Conservation (phyloP, 2,113 vertebrate species). For the Sapajus apella region DNA sequence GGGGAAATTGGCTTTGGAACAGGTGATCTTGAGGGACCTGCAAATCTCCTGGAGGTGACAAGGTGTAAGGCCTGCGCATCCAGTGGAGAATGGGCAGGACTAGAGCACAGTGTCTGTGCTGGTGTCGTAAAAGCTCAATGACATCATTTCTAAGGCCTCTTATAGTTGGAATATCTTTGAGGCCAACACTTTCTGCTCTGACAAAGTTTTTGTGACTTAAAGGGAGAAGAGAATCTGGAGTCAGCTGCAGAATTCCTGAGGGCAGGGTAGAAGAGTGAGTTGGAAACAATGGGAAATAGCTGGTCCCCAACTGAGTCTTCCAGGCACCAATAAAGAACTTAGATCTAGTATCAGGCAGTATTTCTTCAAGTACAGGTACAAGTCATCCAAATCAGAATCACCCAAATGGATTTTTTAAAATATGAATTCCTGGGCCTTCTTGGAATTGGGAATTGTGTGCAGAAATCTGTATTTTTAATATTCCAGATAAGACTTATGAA, state of each 20-base stretch:
- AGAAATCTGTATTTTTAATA: conserved; percentile 19
- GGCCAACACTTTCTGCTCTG: not conserved
- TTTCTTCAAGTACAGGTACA: not conserved
- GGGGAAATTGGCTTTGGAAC: not conserved
- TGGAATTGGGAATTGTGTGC: not conserved
- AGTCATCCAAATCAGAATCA: not conserved
- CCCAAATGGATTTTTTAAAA: not conserved
- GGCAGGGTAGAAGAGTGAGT: not conserved
- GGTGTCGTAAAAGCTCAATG: not conserved
- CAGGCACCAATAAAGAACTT: not conserved
- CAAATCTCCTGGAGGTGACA: not conserved
- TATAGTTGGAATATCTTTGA: not conserved
- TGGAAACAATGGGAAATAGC: not conserved
- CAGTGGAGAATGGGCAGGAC: not conserved
- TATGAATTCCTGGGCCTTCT: not conserved
- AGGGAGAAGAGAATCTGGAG: not conserved
- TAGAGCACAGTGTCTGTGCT: not conserved
- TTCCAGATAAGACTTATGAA: not conserved
- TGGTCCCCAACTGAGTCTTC: not conserved
- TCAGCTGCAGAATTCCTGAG: not conserved
- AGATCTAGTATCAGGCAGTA: not conserved
- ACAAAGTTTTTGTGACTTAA: not conserved
- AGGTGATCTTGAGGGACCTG: not conserved
- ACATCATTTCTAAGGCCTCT: not conserved
- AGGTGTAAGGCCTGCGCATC: not conserved